phyloP scores from a whole-genome alignment of 2,113 vertebrate species.

The Alces alces region DNA sequence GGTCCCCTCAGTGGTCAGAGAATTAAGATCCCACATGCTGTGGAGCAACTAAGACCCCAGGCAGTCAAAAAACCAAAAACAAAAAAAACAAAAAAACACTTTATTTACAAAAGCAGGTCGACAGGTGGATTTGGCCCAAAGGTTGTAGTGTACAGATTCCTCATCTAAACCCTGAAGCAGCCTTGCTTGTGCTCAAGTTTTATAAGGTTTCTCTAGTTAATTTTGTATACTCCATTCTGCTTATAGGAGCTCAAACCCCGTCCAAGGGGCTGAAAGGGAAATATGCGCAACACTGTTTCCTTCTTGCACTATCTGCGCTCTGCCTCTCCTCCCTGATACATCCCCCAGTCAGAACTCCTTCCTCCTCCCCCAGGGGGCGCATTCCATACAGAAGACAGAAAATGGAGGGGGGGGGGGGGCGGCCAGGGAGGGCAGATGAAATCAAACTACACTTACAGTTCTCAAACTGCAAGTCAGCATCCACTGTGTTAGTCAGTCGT shows the following conservation, averaged over 20 bases:
- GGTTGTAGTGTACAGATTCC: not conserved
- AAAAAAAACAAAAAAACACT: not conserved
- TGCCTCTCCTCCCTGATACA: not conserved
- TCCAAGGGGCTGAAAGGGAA: not conserved
- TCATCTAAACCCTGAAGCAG: not conserved
- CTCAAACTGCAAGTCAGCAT: not conserved
- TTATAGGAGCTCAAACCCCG: not conserved
- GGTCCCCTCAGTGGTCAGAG: not conserved
- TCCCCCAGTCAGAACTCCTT: not conserved
- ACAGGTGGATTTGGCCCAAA: not conserved
- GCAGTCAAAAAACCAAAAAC: not conserved
- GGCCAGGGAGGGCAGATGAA: not conserved
- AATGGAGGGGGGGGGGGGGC: not conserved
- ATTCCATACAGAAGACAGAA: not conserved
- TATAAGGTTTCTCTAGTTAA: not conserved
- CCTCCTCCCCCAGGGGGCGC: not conserved
- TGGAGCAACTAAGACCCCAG: accelerated
- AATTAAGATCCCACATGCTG: not conserved
- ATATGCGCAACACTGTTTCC: not conserved
- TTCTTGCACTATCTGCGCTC: too few species aligned
- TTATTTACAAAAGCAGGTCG: not conserved
- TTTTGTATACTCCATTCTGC: not conserved
- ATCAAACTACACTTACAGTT: not conserved
- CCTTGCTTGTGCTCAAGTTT: not conserved
- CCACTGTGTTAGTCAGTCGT: not conserved